Base-by-base conservation (phyloP, 1,140 invertebrate genomes). In the Halesus radiatus region DNA sequence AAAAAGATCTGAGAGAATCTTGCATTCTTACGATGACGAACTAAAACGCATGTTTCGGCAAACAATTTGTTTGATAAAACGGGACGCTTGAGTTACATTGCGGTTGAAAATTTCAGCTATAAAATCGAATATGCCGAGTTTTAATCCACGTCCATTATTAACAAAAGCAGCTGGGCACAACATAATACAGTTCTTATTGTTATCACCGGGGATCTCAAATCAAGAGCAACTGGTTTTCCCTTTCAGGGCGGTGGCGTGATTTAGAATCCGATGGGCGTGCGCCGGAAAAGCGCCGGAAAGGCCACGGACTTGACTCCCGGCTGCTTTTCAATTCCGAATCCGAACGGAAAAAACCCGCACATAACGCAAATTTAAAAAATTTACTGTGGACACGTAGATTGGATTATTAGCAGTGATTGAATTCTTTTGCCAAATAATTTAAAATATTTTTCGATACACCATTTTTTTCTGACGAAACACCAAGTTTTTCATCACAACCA, bases 201-300 rank as follows among this genome's bases (percentile, higher is more conserved):
- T 56, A 4, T 56, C n/a, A 56, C 8, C 54, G 54, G n/a, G 1
- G 10, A 8, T 7, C n/a, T 8, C 54, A 18, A 56, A 18, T 18
- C 20, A 10, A 20, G 18, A 56, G 54, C 26, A 32, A n/a, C 22
- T 26, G 62, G 10, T 26, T 32, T 22, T 8, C 62, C 62, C 62
- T 64, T 64, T 64, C 2, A 16, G 22, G n/a, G 26, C 16, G 62
- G 62, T 64, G 26, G 62, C 16, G 22, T 13, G 16, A 64, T 29
- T 64, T 26, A 7, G 26, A 26, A 16, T 7, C 62, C 66, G 66
- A 70, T 23, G 20, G 26, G 66, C 32, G 13, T 7, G 29, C 23
- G 50, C 45, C 66, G 66, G 66, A 70, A 70, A 18, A 52, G 62
- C 60, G 6, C 76, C 45, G 66, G 66, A 70, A 70, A 70, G 37